Percentiles rank a stretch among this genome's conserved stretches.
These are phyloP conservation scores for Oceanodroma tethys DNA, from an alignment of 2,113 vertebrate species.

Conservation along the genomic window DNA sequence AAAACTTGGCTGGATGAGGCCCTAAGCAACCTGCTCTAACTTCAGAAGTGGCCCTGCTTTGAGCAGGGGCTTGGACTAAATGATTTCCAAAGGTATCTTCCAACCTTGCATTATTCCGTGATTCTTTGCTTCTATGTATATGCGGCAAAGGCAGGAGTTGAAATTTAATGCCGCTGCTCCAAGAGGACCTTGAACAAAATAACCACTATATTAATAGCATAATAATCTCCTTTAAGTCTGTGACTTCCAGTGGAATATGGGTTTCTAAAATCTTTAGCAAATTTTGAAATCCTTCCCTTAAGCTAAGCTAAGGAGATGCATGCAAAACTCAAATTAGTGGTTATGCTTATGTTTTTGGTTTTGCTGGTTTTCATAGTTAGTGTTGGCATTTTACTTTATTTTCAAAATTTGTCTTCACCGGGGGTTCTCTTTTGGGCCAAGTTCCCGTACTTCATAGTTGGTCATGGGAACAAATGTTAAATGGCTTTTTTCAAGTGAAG, in stretches of 20 bases:
- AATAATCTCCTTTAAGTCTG: background rate
- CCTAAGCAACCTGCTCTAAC: background rate
- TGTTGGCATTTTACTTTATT: background rate
- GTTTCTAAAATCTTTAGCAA: background rate
- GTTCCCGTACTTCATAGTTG: background rate
- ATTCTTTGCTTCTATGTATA: background rate
- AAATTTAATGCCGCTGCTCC: background rate
- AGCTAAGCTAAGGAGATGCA: background rate
- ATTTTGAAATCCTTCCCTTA: background rate
- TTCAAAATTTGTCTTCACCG: background rate
- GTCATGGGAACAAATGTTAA: background rate
- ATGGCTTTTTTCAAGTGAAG: background rate
- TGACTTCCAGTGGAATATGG: background rate
- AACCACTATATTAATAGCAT: background rate
- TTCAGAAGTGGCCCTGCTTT: background rate
- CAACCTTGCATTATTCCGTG: background rate
- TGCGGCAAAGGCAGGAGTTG: background rate
- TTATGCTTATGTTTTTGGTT: background rate
- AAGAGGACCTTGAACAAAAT: background rate
- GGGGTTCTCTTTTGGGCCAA: background rate
- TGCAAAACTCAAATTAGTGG: background rate
- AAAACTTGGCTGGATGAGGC: background rate
- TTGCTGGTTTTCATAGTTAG: background rate
- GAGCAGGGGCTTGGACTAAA: background rate
- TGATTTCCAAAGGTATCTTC: background rate